Percentiles rank a stretch among this genome's conserved stretches.
These are phyloP conservation scores for Monoplex corrugatus DNA, from an alignment of 2,888 invertebrate species.

Conservation along the genomic window DNA sequence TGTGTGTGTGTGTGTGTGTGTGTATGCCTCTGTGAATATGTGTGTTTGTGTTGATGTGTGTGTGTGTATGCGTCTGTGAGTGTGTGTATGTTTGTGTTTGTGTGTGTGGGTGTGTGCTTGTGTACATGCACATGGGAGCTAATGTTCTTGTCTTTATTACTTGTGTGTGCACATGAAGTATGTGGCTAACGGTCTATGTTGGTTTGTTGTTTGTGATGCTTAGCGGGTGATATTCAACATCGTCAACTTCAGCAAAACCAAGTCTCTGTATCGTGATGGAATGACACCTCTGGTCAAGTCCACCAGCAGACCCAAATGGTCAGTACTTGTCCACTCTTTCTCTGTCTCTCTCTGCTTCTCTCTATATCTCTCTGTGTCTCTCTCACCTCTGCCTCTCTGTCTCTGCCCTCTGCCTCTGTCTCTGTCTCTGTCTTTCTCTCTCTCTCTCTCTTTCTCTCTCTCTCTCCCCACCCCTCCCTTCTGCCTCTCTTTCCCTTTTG, in stretches of 20 bases:
- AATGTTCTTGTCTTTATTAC: background rate
- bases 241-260: slow-evolving; percentile 96
- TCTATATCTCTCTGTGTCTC: background rate
- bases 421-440: background rate
- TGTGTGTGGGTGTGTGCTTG: background rate
- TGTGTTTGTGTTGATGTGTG: no score
- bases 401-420: background rate
- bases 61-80: no score
- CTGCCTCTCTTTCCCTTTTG: background rate
- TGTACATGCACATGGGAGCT: background rate
- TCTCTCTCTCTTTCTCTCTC: background rate
- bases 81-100: no score
- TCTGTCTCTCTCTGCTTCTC: background rate
- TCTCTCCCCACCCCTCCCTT: no score
- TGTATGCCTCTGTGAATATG: no score
- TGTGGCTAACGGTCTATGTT: background rate
- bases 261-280: slow-evolving; percentile 92
- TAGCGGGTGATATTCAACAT: slow-evolving; percentile 97
- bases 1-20: no score
- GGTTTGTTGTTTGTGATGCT: no score
- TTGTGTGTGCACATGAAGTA: background rate
- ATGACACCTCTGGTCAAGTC: slow-evolving; percentile 97
- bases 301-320: slow-evolving; percentile 95
- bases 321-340: slow-evolving; percentile 80
- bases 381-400: no score